A percentile compares a stretch with the other conserved stretches of the same genome.
phyloP scores from a whole-genome alignment of 53 echinoderm and acorn worm species.

The Stichopus horrens region DNA sequence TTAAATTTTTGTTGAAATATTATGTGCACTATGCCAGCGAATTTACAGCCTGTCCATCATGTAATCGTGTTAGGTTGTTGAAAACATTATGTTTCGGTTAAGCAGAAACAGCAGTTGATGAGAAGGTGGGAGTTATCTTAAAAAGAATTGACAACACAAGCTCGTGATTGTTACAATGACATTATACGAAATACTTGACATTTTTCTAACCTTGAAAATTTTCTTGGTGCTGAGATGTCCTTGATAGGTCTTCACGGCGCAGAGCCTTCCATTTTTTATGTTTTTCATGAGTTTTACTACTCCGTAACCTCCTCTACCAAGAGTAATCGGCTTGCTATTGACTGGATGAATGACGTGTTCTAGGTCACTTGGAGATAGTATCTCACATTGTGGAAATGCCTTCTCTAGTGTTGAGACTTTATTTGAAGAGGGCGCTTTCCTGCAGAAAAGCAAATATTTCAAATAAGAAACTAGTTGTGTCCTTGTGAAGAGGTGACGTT shows the following conservation, averaged over 20 bases:
- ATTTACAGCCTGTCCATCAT: no score
- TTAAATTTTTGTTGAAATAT: no score
- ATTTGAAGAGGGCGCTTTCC: not conserved
- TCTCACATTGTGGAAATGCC: not conserved
- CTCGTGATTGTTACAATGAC: no score
- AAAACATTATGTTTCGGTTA: no score
- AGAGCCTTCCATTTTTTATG: not conserved
- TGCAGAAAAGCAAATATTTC: not conserved
- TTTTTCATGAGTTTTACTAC: conserved; percentile 10
- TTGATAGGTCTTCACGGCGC: not conserved
- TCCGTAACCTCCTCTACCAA: conserved; percentile 3
- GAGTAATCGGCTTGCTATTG: not conserved
- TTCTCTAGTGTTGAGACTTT: not conserved
- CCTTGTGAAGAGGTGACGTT: not conserved
- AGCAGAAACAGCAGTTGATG: no score
- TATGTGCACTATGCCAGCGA: no score
- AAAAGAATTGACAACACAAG: no score
- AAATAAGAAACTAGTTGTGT: not conserved
- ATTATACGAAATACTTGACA: no score
- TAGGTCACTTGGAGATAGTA: not conserved
- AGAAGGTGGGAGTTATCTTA: no score
- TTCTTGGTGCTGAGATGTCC: not conserved
- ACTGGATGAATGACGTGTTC: not conserved
- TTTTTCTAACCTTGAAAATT: not conserved
- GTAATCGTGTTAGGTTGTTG: no score